phyloP scores from a whole-genome alignment of 2,888 invertebrate species.

The Lasioglossum figueresi region DNA sequence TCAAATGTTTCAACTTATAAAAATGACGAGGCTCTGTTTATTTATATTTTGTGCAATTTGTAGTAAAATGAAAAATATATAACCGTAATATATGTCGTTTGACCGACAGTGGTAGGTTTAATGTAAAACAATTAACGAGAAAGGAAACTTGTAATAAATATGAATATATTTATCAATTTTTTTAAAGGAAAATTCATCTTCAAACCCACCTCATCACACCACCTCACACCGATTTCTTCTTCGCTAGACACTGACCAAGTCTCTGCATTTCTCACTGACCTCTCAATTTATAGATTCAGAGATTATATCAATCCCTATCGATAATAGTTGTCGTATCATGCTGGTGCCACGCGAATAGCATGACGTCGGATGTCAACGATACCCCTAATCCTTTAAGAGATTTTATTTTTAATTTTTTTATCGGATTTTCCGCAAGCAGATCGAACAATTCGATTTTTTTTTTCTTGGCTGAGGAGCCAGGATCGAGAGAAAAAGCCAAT shows the following conservation, averaged over 20 bases:
- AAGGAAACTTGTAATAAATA: too few relatives aligned
- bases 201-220: not conserved
- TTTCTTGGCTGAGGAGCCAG: not conserved
- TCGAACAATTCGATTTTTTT: not conserved
- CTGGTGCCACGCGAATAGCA: not conserved
- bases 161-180: too few relatives aligned
- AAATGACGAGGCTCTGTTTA: too few relatives aligned
- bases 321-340: not conserved
- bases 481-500: not conserved
- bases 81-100: too few relatives aligned
- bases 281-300: conserved; percentile 1
- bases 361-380: not conserved
- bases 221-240: not conserved
- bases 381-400: not conserved
- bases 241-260: not conserved
- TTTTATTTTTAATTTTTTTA: not conserved
- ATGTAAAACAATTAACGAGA: too few relatives aligned
- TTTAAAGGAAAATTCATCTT: not conserved
- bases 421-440: not conserved
- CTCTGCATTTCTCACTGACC: not conserved
- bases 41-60: too few relatives aligned
- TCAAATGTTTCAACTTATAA: too few relatives aligned
- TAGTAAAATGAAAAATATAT: too few relatives aligned
- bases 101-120: too few relatives aligned
- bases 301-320: not conserved